Conservation (phyloP, 2,797 vertebrate species). For the Trachurus trachurus region DNA sequence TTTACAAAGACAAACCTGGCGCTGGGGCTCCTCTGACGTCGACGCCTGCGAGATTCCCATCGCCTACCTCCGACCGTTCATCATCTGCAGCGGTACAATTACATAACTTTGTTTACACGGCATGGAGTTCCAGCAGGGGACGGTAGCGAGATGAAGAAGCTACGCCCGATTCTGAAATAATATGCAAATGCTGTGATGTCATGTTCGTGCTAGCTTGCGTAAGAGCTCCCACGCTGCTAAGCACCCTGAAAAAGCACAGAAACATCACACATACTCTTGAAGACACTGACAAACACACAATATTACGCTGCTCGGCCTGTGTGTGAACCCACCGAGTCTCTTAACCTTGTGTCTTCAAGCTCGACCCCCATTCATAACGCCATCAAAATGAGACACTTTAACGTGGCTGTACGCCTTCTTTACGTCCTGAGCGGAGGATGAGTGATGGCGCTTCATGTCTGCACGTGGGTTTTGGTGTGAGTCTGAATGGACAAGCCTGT, state of each 20-base stretch:
- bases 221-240: background rate
- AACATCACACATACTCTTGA: slow-evolving; percentile 29
- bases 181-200: slow-evolving; percentile 22
- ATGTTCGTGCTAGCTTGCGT: background rate
- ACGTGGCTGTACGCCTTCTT: background rate
- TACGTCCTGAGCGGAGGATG: slow-evolving; percentile 7
- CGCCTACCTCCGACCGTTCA: slow-evolving; percentile 51
- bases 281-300: slow-evolving; percentile 11
- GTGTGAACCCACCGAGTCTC: slow-evolving; percentile 4
- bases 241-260: slow-evolving; percentile 1
- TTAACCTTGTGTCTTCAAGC: slow-evolving; percentile 29
- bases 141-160: slow-evolving; percentile 1
- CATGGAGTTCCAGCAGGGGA: slow-evolving; percentile 22
- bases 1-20: slow-evolving; percentile 27
- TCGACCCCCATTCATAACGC: slow-evolving; percentile 31
- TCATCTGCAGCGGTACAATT: slow-evolving; percentile 70
- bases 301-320: background rate
- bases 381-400: slow-evolving; percentile 38
- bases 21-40: slow-evolving; percentile 66
- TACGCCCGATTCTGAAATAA: background rate
- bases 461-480: background rate
- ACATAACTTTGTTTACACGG: slow-evolving; percentile 76
- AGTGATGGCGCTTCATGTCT: slow-evolving; percentile 22
- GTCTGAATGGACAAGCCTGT: background rate
- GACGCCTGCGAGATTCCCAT: slow-evolving; percentile 52